phyloP scores from a whole-genome alignment of 2,888 invertebrate genomes.

The Ctenicera cuprea region DNA sequence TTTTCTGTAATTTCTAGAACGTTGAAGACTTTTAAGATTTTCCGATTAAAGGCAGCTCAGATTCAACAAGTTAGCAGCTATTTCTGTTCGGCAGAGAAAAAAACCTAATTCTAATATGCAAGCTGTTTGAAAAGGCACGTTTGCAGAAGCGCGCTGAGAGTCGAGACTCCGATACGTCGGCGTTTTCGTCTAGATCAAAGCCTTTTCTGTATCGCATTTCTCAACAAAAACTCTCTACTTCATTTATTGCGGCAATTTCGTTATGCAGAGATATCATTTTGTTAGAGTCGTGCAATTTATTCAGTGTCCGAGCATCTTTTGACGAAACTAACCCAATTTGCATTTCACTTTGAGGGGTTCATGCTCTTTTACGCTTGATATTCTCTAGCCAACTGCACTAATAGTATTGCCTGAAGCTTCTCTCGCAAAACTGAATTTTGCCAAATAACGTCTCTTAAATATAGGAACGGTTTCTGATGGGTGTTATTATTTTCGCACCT shows the following conservation, averaged over 20 bases:
- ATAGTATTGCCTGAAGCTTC: slow-evolving; percentile 35
- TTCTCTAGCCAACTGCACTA: slow-evolving; percentile 42
- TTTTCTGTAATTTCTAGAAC: too few relatives aligned
- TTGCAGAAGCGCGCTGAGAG: neutral
- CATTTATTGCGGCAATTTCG: slow-evolving; percentile 62
- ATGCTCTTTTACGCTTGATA: slow-evolving; percentile 46
- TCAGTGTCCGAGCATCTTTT: slow-evolving; percentile 63
- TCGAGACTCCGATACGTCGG: slow-evolving; percentile 20
- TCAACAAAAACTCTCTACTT: slow-evolving; percentile 50
- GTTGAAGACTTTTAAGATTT: too few relatives aligned
- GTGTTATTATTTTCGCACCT: neutral
- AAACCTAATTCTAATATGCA: slow-evolving; percentile 14
- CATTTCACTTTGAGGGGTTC: slow-evolving; percentile 59
- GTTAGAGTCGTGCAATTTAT: slow-evolving; percentile 56
- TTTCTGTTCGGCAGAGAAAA: neutral
- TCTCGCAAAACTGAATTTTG: slow-evolving; percentile 27
- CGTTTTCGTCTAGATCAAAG: slow-evolving; percentile 43
- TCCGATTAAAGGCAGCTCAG: neutral
- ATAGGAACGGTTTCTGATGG: neutral
- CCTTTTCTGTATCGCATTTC: slow-evolving; percentile 42
- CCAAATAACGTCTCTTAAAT: slow-evolving; percentile 9
- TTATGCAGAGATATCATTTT: slow-evolving; percentile 58
- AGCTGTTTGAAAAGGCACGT: slow-evolving; percentile 10
- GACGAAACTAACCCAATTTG: slow-evolving; percentile 66
- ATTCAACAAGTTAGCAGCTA: slow-evolving; percentile 21